phyloP scores from a whole-genome alignment of 92 coral and sea anemone genomes.

The Phymanthus crucifer region DNA sequence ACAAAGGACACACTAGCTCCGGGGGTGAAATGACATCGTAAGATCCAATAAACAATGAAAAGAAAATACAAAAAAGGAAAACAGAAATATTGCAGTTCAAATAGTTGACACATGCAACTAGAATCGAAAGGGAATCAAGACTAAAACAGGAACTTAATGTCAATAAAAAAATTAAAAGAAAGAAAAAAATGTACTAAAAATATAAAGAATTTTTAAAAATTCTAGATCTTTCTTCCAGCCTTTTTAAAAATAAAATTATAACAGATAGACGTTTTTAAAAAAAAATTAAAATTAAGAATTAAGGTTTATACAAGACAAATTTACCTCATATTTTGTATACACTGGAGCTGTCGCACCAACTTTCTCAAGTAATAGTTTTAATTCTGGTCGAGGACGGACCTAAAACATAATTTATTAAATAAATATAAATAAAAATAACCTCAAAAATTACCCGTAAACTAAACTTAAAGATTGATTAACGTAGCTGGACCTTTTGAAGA shows the following conservation, averaged over 20 bases:
- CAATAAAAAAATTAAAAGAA: conserved; percentile 9
- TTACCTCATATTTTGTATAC: conserved; percentile 23
- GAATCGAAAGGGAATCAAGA: conserved; percentile 8
- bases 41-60: neutral
- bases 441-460: neutral
- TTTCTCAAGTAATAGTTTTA: conserved; percentile 9
- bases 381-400: conserved; percentile 25
- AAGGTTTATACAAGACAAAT: too few relatives aligned
- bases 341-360: conserved; percentile 23
- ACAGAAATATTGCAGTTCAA: neutral
- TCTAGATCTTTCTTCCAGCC: neutral
- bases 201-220: neutral
- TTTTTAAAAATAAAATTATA: neutral
- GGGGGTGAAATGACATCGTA: conserved; percentile 6
- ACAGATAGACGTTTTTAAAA: neutral
- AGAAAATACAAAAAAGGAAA: conserved; percentile 2
- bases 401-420: neutral
- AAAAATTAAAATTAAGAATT: too few relatives aligned
- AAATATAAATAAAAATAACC: neutral
- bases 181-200: conserved; percentile 10
- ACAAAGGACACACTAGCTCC: neutral
- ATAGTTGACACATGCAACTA: neutral
- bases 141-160: conserved; percentile 15
- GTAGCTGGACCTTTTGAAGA: neutral
- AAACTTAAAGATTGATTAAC: neutral